Percentiles rank a stretch among this genome's conserved stretches.
Evolutionary conservation across 2,797 vertebrate genomes (phyloP).

Genomic region (Amblyraja radiata): DNA sequence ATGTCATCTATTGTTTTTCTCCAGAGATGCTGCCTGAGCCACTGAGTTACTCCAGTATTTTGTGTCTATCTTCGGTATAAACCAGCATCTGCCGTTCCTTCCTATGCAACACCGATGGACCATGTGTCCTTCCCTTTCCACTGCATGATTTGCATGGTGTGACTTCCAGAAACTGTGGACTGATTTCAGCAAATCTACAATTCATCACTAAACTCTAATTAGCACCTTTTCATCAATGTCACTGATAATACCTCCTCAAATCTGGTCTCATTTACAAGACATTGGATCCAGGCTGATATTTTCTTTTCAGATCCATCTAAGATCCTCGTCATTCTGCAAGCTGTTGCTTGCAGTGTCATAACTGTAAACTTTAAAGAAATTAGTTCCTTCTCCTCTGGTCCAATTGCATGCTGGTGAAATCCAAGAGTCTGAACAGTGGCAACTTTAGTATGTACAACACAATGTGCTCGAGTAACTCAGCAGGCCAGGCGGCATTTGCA

Average conservation of each 20-base stretch:
- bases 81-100: too few relatives aligned
- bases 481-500: too few relatives aligned
- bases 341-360: too few relatives aligned
- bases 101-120: not conserved
- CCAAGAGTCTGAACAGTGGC: not conserved
- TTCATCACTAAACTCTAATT: not conserved
- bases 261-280: not conserved
- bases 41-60: too few relatives aligned
- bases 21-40: too few relatives aligned
- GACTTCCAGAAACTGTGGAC: not conserved
- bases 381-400: not conserved
- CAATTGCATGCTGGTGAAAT: not conserved
- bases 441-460: not conserved
- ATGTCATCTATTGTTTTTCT: too few relatives aligned
- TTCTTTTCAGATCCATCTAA: not conserved
- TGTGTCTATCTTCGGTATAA: too few relatives aligned
- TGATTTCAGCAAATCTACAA: not conserved
- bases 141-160: not conserved
- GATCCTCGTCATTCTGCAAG: not conserved
- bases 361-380: too few relatives aligned
- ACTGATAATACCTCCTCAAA: not conserved
- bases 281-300: not conserved
- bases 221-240: not conserved
- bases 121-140: not conserved
- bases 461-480: too few relatives aligned